A percentile compares a stretch with the other conserved stretches of the same genome.
phyloP scores from a whole-genome alignment of 35 echinoderm and acorn worm species.

The Diadema setosum region DNA sequence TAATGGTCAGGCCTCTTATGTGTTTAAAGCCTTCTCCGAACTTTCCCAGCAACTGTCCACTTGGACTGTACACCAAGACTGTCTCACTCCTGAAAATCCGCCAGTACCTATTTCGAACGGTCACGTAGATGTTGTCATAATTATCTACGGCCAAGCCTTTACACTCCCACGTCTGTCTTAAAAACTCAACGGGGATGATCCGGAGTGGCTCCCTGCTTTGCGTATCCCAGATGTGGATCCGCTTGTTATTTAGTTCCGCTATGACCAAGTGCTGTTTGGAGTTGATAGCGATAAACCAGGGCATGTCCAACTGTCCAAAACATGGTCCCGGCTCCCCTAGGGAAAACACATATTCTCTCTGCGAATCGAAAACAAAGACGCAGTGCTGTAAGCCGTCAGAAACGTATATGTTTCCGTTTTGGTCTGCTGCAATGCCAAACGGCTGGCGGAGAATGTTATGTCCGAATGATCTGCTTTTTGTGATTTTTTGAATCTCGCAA shows the following conservation, averaged over 20 bases:
- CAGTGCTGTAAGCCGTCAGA: slow-evolving; percentile 35
- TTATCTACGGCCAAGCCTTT: slow-evolving; percentile 30
- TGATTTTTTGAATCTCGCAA: background rate
- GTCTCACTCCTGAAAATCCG: slow-evolving; percentile 3
- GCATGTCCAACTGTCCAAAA: background rate
- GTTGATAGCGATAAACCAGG: slow-evolving; percentile 57
- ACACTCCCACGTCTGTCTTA: slow-evolving; percentile 27
- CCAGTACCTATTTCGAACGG: background rate
- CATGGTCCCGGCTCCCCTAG: slow-evolving; percentile 22
- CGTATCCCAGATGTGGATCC: slow-evolving; percentile 48
- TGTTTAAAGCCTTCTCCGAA: slow-evolving; percentile 61
- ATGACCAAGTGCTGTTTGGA: slow-evolving; percentile 32
- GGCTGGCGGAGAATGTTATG: background rate
- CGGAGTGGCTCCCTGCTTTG: background rate
- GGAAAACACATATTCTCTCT: background rate
- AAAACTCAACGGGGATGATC: slow-evolving; percentile 34
- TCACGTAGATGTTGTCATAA: slow-evolving; percentile 58
- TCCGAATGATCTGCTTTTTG: no score
- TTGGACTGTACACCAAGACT: slow-evolving; percentile 49
- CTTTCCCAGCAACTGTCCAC: slow-evolving; percentile 6
- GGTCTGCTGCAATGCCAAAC: slow-evolving; percentile 25
- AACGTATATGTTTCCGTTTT: slow-evolving; percentile 43
- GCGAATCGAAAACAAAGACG: slow-evolving; percentile 23
- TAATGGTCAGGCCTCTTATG: slow-evolving; percentile 14
- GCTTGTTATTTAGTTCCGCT: slow-evolving; percentile 3